phyloP scores from a whole-genome alignment of 2,888 invertebrate genomes.

The Empis stercorea region DNA sequence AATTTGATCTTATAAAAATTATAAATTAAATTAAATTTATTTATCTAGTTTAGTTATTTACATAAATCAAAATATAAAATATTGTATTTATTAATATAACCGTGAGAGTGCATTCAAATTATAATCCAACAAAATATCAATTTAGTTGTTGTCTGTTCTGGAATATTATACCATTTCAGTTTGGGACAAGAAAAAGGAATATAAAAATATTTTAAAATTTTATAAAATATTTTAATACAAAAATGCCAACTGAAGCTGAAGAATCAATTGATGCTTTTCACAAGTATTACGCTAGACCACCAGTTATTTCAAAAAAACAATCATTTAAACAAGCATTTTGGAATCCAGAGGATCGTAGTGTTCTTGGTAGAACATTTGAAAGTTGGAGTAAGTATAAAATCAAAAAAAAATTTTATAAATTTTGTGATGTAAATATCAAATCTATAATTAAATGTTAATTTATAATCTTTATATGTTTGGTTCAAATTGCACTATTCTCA shows the following conservation, averaged over 20 bases:
- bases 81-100: not conserved
- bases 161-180: too few relatives aligned
- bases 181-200: too few relatives aligned
- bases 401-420: too few relatives aligned
- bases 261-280: conserved; percentile 46
- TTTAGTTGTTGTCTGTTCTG: too few relatives aligned
- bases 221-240: conserved; percentile 10
- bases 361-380: conserved; percentile 62
- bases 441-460: too few relatives aligned
- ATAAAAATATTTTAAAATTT: not conserved
- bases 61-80: not conserved
- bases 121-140: too few relatives aligned
- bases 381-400: conserved; percentile 78
- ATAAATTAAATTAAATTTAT: not conserved
- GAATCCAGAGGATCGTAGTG: conserved; percentile 57
- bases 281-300: conserved; percentile 52
- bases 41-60: not conserved
- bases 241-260: conserved; percentile 35
- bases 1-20: too few relatives aligned
- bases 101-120: too few relatives aligned
- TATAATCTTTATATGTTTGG: too few relatives aligned
- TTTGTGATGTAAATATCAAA: too few relatives aligned
- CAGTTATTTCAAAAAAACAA: conserved; percentile 44
- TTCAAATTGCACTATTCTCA: too few relatives aligned
- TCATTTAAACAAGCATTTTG: conserved; percentile 56